phyloP scores from a whole-genome alignment of 1,140 invertebrate species.

The Calephelis nemesis region DNA sequence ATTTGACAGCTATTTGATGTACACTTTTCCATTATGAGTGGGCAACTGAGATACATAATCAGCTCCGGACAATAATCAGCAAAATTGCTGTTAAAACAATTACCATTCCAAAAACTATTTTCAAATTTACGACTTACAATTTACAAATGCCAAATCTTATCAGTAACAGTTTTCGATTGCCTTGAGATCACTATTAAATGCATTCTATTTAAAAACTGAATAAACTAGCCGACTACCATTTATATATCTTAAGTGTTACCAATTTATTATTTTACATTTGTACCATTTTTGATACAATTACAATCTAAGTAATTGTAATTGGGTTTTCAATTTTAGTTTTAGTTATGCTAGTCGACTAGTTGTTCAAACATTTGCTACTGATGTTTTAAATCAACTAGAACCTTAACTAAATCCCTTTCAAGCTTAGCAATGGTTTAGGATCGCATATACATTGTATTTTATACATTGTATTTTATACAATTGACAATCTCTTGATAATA shows the following conservation, averaged over 20 bases:
- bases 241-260: conserved; percentile 22
- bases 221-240: conserved; percentile 37
- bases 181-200: conserved; percentile 76
- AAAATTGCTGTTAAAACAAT: conserved; percentile 8
- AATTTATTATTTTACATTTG: conserved; percentile 8
- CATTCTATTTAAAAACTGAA: conserved; percentile 56
- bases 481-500: conserved; percentile 57
- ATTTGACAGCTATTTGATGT: no score
- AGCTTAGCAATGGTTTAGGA: conserved; percentile 54
- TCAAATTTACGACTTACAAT: conserved; percentile 23
- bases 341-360: conserved; percentile 35
- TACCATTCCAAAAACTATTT: conserved; percentile 22
- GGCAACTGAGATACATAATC: no score
- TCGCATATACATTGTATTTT: conserved; percentile 66
- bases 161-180: conserved; percentile 42
- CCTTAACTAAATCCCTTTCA: conserved; percentile 56
- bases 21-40: no score
- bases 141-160: conserved; percentile 45
- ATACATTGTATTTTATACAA: conserved; percentile 74
- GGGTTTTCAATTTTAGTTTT: conserved; percentile 17
- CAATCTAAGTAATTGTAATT: conserved; percentile 2
- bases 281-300: conserved; percentile 4
- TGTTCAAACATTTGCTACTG: conserved; percentile 31
- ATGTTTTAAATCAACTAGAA: conserved; percentile 32
- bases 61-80: neutral